phyloP scores from a whole-genome alignment of 2,113 vertebrate genomes.

The Oceanites oceanicus region DNA sequence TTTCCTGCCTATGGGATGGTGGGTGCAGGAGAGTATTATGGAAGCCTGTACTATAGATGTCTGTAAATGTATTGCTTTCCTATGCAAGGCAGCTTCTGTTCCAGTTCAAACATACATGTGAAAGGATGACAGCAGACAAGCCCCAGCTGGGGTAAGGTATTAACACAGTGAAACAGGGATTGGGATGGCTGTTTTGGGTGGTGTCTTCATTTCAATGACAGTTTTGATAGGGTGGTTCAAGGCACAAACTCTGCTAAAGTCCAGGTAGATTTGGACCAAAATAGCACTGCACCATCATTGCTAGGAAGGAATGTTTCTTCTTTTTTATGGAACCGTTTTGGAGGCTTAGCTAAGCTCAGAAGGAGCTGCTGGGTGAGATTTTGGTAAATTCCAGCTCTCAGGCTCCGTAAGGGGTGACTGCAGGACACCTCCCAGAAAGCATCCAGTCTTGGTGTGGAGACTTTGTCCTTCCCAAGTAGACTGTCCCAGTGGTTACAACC shows the following conservation, averaged over 20 bases:
- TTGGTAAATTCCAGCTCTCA: neutral
- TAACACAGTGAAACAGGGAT: neutral
- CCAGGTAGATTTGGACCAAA: neutral
- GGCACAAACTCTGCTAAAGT: neutral
- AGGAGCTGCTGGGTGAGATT: neutral
- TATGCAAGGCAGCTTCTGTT: neutral
- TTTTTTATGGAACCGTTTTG: neutral
- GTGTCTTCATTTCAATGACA: neutral
- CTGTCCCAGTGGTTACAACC: neutral
- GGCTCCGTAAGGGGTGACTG: neutral
- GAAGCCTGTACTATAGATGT: neutral
- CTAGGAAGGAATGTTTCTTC: neutral
- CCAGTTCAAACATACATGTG: neutral
- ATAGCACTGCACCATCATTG: neutral
- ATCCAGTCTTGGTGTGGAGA: neutral
- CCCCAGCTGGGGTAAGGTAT: neutral
- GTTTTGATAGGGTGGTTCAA: neutral
- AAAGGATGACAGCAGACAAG: neutral
- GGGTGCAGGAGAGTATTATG: neutral
- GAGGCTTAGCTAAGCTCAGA: neutral
- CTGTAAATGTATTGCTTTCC: neutral
- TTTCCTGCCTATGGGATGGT: neutral
- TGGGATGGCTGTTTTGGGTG: neutral
- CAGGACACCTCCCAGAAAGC: neutral
- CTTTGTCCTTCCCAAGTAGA: neutral